Evolutionary conservation across 2,888 invertebrate genomes (phyloP).

Genomic region (Drosophila vallismaia): DNA sequence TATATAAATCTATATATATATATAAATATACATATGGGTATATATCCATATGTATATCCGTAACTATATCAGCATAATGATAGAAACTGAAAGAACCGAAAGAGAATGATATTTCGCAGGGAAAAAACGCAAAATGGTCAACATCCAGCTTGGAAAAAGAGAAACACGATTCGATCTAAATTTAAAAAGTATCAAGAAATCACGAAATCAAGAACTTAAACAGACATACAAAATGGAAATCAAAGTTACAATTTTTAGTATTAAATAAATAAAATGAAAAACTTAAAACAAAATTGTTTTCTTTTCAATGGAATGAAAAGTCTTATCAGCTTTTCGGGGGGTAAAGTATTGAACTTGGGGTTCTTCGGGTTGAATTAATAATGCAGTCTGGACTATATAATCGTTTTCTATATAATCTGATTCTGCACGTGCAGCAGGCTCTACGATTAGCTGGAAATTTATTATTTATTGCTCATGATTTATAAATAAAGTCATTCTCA

Average conservation of each 20-base stretch:
- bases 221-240: constrained; percentile 37
- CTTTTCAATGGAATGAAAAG: neutral
- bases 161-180: constrained; percentile 12
- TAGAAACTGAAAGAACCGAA: constrained; percentile 17
- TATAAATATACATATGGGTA: constrained; percentile 12
- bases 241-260: constrained; percentile 50
- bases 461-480: neutral
- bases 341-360: neutral
- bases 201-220: constrained; percentile 22
- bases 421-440: neutral
- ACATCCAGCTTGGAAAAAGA: neutral
- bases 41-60: constrained; percentile 4
- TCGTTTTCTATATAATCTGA: neutral
- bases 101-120: constrained; percentile 5
- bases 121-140: neutral
- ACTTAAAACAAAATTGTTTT: neutral
- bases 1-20: constrained; percentile 11
- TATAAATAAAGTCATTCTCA: neutral
- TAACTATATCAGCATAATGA: constrained; percentile 39
- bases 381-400: neutral
- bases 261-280: constrained; percentile 46
- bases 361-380: neutral
- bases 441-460: neutral
- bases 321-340: neutral
- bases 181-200: constrained; percentile 8